A percentile compares a stretch with the other conserved stretches of the same genome.
Conservation (phyloP, 2,797 vertebrate genomes). For the Buphagus erythrorhynchus region DNA sequence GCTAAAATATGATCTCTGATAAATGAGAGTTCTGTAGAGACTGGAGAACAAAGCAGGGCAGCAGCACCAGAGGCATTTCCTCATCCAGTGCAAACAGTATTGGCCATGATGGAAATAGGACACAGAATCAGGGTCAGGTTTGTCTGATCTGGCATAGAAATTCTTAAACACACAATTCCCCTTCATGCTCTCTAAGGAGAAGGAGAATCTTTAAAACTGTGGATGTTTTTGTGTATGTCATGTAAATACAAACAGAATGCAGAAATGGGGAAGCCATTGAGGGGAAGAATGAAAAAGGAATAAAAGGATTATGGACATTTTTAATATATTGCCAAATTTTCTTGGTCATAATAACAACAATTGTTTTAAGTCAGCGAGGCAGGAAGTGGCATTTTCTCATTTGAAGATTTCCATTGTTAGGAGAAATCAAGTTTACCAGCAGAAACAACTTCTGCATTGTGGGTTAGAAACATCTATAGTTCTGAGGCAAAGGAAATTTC, state of each 20-base stretch:
- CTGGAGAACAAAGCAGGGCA: neutral
- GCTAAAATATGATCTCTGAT: neutral
- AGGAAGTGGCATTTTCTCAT: neutral
- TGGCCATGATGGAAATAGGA: neutral
- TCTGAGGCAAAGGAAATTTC: neutral
- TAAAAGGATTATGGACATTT: neutral
- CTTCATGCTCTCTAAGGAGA: neutral
- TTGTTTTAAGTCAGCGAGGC: neutral
- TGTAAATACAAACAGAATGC: neutral
- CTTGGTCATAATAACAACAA: neutral
- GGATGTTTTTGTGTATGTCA: rapidly evolving
- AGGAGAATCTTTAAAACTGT: neutral
- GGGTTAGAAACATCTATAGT: neutral
- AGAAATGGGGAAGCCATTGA: neutral
- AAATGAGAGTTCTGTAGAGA: neutral
- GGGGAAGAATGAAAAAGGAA: neutral
- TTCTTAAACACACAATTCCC: neutral
- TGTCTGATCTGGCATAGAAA: neutral
- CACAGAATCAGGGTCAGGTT: neutral
- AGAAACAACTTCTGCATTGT: neutral
- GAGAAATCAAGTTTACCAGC: neutral
- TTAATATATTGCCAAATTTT: neutral
- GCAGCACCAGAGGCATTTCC: neutral
- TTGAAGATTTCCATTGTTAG: neutral
- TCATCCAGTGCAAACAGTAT: neutral